Evolutionary conservation across 2,888 invertebrate genomes (phyloP), one percentile per base, ranked within the genome.

Genomic region (Rosalia funebris): DNA sequence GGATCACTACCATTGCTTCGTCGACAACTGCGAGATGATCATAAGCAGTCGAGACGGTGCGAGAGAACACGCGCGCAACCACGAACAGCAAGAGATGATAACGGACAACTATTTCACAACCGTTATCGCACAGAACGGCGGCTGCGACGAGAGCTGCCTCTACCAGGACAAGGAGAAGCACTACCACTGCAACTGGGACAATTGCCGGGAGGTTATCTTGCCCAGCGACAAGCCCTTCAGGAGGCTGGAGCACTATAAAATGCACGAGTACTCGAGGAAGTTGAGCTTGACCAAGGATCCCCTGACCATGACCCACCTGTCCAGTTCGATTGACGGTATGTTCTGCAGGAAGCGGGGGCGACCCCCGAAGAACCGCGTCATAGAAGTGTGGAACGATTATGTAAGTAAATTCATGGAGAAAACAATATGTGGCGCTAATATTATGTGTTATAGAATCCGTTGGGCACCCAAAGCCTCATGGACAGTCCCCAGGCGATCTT

Each of bases 311-410:
- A 85, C 84, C 0, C 86, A 87, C 70, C 72, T 86, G 20, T 87
- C 89, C 2, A 91, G 90, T 63, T 91, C 92, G 31, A 87, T 95
- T 69, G 95, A 96, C 79, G 94, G 94, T 52, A 93, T 96, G 88
- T 95, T 95, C 77, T 91, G 94, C 79, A 87, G 96, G 61, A 95
- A 96, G 75, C 86, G 97, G 20, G 97, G 98, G 41, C 86, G 98
- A 62, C 98, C 98, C n/a, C 97, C 97, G 10, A 98, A 98, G 83
- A 97, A 97, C 80, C 88, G 95, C 0, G 91, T 95, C 10, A 94
- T 95, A 36, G 95, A 95, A 86, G 93, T 94, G 63, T 94, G 93
- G 89, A 91, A 91, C 69, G 92, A 91, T 74, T 91, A 90, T 77
- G 89, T 90, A 83, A 88, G 88, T 85, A 41, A 5, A 19, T 5